Evolutionary conservation across 1,140 invertebrate species (phyloP), one percentile per base, ranked within the genome.

Genomic region (Orussus abietinus): DNA sequence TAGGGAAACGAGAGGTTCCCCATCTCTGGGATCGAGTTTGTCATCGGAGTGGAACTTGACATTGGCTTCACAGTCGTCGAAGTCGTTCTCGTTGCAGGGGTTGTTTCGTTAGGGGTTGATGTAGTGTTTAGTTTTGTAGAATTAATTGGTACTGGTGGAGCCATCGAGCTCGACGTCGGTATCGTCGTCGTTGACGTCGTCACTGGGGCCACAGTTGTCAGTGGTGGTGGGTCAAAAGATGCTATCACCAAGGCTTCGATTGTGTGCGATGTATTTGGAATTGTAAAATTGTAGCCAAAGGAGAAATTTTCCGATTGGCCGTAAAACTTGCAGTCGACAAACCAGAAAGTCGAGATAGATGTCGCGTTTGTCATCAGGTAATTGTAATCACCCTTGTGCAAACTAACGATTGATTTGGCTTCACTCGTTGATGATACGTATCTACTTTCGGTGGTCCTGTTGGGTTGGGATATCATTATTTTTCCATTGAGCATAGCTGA

Each of bases 281-380:
- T 69, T 1, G 75, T 74, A 57, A 86, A 89, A 53, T 80, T 83
- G 43, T 78, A 79, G 35, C 64, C 56, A 44, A 85, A 81, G 14
- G 70, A 63, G 19, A 80, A 76, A 61, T 82, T 75, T 33, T 68
- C 70, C 0, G 80, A 80, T 41, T 77, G 64, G 25, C 84, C 86
- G 41, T 83, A 77, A 65, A 82, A 84, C 48, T 76, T 70, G 55
- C 86, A 90, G 57, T 88, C 81, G 29, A 88, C 74, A 56, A 88
- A 88, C 87, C 87, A 90, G 59, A 80, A 86, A 6, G 82, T 83
- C 12, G 76, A 62, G 10, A 86, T 67, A 14, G 74, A 74, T 5
- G 81, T 82, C 1, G 84, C 77, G 51, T 80, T 80, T 12, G 74
- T 62, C 9, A 66, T 73, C 12, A 87, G 53, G 59, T 76, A 86